Conservation (phyloP, 2,797 vertebrate species). For the Chaetodon trifasciatus region DNA sequence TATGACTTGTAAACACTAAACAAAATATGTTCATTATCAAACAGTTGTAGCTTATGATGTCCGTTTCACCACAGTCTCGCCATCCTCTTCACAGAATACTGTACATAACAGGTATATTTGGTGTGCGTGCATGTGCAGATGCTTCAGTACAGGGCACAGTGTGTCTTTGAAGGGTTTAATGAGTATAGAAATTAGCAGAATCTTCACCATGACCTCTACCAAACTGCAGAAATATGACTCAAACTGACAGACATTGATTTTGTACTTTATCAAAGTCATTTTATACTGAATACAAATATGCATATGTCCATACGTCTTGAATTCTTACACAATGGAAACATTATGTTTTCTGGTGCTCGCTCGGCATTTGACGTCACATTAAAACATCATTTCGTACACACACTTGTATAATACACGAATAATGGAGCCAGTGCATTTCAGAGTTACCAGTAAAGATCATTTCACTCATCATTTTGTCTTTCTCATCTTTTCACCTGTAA, state of each 20-base stretch:
- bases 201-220: neutral
- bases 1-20: neutral
- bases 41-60: no score
- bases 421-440: slow-evolving; percentile 8
- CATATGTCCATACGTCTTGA: no score
- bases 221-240: no score
- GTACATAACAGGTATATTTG: neutral
- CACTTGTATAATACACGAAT: neutral
- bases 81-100: no score
- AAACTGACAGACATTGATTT: neutral
- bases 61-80: neutral
- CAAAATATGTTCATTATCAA: no score
- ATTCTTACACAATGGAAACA: neutral
- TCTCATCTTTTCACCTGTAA: slow-evolving; percentile 60
- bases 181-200: neutral
- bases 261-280: neutral
- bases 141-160: neutral
- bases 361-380: neutral
- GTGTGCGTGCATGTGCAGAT: neutral
- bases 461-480: slow-evolving; percentile 27
- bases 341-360: neutral
- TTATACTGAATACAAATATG: neutral
- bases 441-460: slow-evolving; percentile 10
- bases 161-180: neutral
- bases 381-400: neutral